These are phyloP conservation scores for Acromyrmex charruanus DNA, from an alignment of 1,140 invertebrate species.

Conservation along the genomic window DNA sequence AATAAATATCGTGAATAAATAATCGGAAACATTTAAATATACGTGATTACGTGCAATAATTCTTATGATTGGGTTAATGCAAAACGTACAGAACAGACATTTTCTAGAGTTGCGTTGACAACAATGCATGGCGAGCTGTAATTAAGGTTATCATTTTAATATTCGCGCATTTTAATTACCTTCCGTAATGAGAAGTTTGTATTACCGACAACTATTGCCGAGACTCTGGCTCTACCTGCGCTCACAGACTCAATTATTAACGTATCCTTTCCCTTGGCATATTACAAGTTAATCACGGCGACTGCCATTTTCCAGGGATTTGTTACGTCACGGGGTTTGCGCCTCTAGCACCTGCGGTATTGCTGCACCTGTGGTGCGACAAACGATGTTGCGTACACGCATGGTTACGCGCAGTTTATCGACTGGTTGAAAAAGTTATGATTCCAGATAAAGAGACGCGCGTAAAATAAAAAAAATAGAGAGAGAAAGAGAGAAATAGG, in stretches of 20 bases:
- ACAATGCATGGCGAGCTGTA: slow-evolving; percentile 26
- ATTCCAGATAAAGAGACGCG: slow-evolving; percentile 63
- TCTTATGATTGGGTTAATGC: slow-evolving; percentile 50
- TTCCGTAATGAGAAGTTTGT: slow-evolving; percentile 51
- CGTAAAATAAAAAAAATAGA: slow-evolving; percentile 40
- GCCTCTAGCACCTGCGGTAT: slow-evolving; percentile 45
- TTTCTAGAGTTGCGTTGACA: slow-evolving; percentile 10
- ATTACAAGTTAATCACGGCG: slow-evolving; percentile 55
- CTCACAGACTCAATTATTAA: slow-evolving; percentile 56
- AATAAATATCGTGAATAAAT: slow-evolving; percentile 44
- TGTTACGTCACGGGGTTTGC: slow-evolving; percentile 40
- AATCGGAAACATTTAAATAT: slow-evolving; percentile 48
- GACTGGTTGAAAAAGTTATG: slow-evolving; percentile 65
- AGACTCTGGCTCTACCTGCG: slow-evolving; percentile 23
- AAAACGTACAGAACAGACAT: neutral
- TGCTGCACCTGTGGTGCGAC: slow-evolving; percentile 52
- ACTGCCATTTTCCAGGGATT: slow-evolving; percentile 54
- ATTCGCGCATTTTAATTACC: slow-evolving; percentile 53
- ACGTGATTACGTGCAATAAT: slow-evolving; percentile 54
- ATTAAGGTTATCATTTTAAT: slow-evolving; percentile 61
- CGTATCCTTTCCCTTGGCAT: slow-evolving; percentile 49
- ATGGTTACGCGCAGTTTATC: slow-evolving; percentile 66
- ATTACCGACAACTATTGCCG: slow-evolving; percentile 44
- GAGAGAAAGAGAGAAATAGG: neutral
- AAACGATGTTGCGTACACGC: slow-evolving; percentile 50